Conservation (phyloP, 1,140 invertebrate genomes). For the Cherax quadricarinatus region DNA sequence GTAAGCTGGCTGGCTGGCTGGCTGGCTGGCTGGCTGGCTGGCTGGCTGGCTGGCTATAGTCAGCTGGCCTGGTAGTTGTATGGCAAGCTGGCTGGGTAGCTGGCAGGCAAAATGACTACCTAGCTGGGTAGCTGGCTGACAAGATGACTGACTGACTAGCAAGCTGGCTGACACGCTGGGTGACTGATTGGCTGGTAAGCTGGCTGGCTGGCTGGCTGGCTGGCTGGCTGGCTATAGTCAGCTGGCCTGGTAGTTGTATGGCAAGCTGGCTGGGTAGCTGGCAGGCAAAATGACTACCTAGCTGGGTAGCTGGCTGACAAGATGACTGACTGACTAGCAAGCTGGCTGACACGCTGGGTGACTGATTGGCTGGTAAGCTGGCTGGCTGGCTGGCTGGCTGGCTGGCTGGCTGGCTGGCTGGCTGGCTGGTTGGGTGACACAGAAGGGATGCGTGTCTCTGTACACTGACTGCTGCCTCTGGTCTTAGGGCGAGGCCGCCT, state of each 20-base stretch:
- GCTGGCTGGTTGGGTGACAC: not conserved
- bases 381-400: too few species aligned
- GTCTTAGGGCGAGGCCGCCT: too few species aligned
- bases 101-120: not conserved
- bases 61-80: too few species aligned
- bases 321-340: not conserved
- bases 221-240: not conserved
- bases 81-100: too few species aligned
- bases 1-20: too few species aligned
- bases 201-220: not conserved
- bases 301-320: not conserved
- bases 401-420: not conserved
- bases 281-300: not conserved
- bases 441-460: conserved; percentile 36
- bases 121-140: too few species aligned
- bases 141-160: not conserved
- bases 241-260: too few species aligned
- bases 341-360: not conserved
- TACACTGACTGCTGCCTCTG: not conserved
- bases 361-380: not conserved
- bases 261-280: not conserved
- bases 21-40: too few species aligned
- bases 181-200: not conserved
- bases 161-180: not conserved
- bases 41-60: too few species aligned